Evolutionary conservation across 2,797 vertebrate species (phyloP), one percentile per base, ranked within the genome.

Genomic region (Crocidura indochinensis): DNA sequence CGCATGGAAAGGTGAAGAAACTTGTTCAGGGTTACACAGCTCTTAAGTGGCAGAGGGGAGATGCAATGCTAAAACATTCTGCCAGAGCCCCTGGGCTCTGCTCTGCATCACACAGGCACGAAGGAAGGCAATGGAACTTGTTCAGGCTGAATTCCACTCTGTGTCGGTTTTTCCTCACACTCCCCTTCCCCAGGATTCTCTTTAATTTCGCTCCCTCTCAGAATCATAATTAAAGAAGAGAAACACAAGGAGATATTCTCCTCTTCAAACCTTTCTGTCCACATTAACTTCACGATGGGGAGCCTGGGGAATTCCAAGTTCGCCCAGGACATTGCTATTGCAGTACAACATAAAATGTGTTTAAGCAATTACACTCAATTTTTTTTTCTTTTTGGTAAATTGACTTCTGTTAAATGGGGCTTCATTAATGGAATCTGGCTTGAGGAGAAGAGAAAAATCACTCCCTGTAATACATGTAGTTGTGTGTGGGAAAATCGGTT

Each of bases 351-450:
- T 68, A 95, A 92, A 95, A 94, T 90, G 91, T 92, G 94, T 93
- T 96, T 95, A 95, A 97, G 95, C 94, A 96, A 97, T 96, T 96
- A 95, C 80, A 82, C 74, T 65, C 75, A 38, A 38, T 82, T 90
- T 92, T 84, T 88, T 88, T 94, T 91, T 49, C 85, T 95, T 95
- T 95, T 94, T 92, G 94, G 96, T 96, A 92, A 94, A 96, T 84
- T 95, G 84, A 94, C 93, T 96, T 93, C 92, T 19, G 31, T 94
- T 96, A 96, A 94, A 96, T 96, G 92, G 94, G 84, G 85, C 95
- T 96, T 97, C 95, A 95, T 97, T 92, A 97, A 96, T 91, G 83
- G 92, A 93, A 96, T 95, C 94, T 87, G 91, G 90, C 93, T 97
- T 88, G 75, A 24, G 73, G 81, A 94, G 88, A 84, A 95, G 88